phyloP scores from a whole-genome alignment of 2,113 vertebrate genomes.

The Rhabdornis inornatus region DNA sequence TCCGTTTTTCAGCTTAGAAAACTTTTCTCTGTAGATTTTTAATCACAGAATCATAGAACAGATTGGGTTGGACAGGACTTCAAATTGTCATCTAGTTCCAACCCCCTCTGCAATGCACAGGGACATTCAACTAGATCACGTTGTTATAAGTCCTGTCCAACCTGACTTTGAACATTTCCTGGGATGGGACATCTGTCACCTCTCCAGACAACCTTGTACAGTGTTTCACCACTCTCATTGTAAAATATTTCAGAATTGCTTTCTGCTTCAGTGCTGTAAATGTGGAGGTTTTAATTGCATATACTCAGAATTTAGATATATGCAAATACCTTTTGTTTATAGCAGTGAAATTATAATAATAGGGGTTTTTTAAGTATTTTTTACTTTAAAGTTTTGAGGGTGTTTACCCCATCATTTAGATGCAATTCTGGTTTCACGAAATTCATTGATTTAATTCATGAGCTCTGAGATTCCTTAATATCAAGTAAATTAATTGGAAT shows the following conservation, averaged over 20 bases:
- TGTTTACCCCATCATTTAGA: background rate
- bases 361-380: background rate
- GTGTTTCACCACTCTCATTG: background rate
- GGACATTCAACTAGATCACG: background rate
- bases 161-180: background rate
- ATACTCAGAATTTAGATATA: background rate
- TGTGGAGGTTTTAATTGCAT: fast-evolving
- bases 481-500: background rate
- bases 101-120: background rate
- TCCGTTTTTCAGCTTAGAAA: background rate
- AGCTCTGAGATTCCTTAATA: background rate
- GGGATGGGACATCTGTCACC: background rate
- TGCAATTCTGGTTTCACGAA: background rate
- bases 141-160: too few relatives aligned
- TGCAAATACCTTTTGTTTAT: background rate
- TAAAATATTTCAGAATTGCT: background rate
- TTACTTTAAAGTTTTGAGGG: background rate
- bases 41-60: background rate
- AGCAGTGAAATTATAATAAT: background rate
- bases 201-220: background rate
- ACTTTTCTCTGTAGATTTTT: background rate
- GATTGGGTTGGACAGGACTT: background rate
- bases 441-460: background rate
- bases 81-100: background rate
- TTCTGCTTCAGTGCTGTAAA: background rate